Evolutionary conservation across 2,797 vertebrate genomes (phyloP).

Genomic region (Neosilurus mollespiculum): DNA sequence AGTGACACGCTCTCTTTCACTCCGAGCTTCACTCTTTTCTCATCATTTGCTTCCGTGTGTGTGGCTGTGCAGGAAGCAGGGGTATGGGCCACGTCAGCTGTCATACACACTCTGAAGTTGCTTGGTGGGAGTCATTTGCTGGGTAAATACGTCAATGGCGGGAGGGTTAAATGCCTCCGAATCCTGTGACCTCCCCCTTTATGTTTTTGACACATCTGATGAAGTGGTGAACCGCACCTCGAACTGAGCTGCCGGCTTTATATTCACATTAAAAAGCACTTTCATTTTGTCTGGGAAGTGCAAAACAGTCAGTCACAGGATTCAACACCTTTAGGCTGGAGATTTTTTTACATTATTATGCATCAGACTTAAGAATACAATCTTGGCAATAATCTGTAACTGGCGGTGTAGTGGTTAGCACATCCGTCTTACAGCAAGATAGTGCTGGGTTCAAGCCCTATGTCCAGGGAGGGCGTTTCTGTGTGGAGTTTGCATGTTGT

Average conservation of each 20-base stretch:
- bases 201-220: slow-evolving; percentile 41
- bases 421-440: no score
- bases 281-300: neutral
- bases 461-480: no score
- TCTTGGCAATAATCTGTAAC: no score
- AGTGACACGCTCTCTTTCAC: slow-evolving; percentile 35
- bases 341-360: no score
- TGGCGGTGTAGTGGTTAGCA: no score
- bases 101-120: slow-evolving; percentile 36
- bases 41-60: slow-evolving; percentile 22
- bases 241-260: slow-evolving; percentile 22
- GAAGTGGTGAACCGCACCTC: slow-evolving; percentile 40
- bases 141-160: slow-evolving; percentile 48
- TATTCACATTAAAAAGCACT: slow-evolving; percentile 7
- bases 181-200: slow-evolving; percentile 29
- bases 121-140: slow-evolving; percentile 50
- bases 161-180: slow-evolving; percentile 43
- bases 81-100: slow-evolving; percentile 45
- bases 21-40: neutral
- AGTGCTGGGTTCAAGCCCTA: no score
- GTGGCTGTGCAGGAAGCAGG: slow-evolving; percentile 33
- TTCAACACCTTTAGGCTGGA: neutral
- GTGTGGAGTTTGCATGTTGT: no score
- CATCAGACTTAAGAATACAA: no score
- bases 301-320: neutral